Base-by-base conservation (phyloP, 2,113 vertebrate species). In the Centropus bengalensis region DNA sequence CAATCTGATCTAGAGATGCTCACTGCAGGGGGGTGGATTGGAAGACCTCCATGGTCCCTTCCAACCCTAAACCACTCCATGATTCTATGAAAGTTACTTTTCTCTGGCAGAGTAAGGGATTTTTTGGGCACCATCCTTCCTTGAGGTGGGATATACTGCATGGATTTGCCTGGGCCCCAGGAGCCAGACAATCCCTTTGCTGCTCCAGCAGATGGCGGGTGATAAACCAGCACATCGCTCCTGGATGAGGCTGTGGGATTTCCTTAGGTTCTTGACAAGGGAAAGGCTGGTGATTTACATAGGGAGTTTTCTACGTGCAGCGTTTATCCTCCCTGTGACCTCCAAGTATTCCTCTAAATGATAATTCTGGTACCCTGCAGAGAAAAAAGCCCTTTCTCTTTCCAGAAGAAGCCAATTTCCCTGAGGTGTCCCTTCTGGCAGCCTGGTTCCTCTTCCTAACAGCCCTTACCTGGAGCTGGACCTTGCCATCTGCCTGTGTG, bases 251-350 rank as follows among this genome's bases (percentile, higher is more conserved):
- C 75, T 62, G 36, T 62, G n/a, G 63, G 10, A 5, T 71, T 88
- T 75, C 38, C 44, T 51, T 80, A 52, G n/a, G 17, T 42, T 63
- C 6, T 0, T 40, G 55, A 16, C 30, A 44, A 77, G 32, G 40
- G 80, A 64, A 76, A 3, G 4, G 8, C 1, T 5, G 30, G 45
- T 74, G 10, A 73, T 36, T 69, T 71, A 45, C 45, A 69, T 1
- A 2, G 21, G 12, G 20, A 56, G 8, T 74, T 83, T 62, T 1
- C 0, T 60, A 44, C 1, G 0, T 30, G 21, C 16, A 30, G 54
- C 7, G 3, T 75, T 55, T 76, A 59, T 5, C 78, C 6, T 69
- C 26, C 33, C 18, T 1, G 0, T n/a, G 52, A 52, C 16, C 14
- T 82, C 26, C 3, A 1, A 36, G 11, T 26, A 42, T 42, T 44